Evolutionary conservation across 2,888 invertebrate species (phyloP).

Genomic region (Agriopis marginaria): DNA sequence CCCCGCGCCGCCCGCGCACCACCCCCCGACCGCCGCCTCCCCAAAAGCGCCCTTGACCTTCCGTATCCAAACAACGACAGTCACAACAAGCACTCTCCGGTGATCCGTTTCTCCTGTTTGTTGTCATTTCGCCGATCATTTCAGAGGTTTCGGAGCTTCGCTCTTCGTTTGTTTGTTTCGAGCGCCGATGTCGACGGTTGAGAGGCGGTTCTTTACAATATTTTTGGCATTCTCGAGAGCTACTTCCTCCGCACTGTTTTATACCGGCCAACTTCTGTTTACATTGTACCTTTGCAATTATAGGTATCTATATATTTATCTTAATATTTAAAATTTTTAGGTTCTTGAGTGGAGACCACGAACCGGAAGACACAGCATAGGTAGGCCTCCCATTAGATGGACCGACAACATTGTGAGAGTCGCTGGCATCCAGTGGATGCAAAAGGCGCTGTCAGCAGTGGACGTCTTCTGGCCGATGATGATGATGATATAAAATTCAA

Average conservation of each 20-base stretch:
- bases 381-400: no score
- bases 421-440: no score
- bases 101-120: slow-evolving; percentile 59
- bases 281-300: not conserved
- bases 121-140: slow-evolving; percentile 24
- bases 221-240: slow-evolving; percentile 7
- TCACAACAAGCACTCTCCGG: slow-evolving; percentile 73
- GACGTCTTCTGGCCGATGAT: no score
- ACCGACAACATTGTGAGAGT: no score
- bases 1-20: slow-evolving; percentile 42
- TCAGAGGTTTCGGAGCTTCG: slow-evolving; percentile 5
- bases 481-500: no score
- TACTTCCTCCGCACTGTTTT: not conserved
- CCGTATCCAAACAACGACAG: slow-evolving; percentile 84
- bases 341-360: no score
- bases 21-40: slow-evolving; percentile 51
- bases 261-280: not conserved
- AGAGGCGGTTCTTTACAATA: slow-evolving; percentile 1
- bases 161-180: slow-evolving; percentile 18
- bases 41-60: slow-evolving; percentile 79
- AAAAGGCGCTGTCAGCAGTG: no score
- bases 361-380: no score
- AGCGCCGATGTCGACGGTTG: not conserved
- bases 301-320: no score
- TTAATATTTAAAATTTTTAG: no score